Conservation (phyloP, 1,140 invertebrate genomes). For the Sycophaga agraensis region DNA sequence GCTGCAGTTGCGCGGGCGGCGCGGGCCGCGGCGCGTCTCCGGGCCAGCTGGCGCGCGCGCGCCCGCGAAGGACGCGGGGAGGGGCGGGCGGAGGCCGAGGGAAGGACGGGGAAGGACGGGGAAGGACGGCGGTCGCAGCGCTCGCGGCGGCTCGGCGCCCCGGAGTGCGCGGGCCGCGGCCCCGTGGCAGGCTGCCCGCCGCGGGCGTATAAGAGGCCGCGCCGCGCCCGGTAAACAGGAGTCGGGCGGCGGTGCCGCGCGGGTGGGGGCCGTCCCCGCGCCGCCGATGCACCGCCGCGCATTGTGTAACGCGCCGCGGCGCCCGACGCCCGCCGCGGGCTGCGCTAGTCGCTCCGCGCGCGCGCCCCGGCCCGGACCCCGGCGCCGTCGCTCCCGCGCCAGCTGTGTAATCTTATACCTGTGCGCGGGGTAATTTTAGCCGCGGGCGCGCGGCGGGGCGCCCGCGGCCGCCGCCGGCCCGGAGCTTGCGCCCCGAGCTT, state of each 20-base stretch:
- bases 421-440: no score
- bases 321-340: not conserved
- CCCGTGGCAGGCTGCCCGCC: not conserved
- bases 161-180: not conserved
- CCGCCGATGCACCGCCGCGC: no score
- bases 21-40: not conserved
- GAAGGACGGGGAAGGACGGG: no score
- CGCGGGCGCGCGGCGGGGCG: not conserved
- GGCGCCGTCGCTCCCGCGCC: no score
- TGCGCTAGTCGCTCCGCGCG: no score
- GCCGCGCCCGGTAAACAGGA: not conserved
- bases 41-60: not conserved
- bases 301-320: no score
- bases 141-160: no score
- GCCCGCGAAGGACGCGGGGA: not conserved
- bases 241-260: not conserved
- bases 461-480: not conserved
- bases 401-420: no score
- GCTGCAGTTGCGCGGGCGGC: not conserved
- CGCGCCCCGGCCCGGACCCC: no score
- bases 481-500: no score
- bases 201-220: no score
- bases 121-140: not conserved
- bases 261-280: no score
- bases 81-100: not conserved